These are phyloP conservation scores for Tenthredo distinguenda DNA, from an alignment of 2,888 invertebrate genomes.

Conservation along the genomic window DNA sequence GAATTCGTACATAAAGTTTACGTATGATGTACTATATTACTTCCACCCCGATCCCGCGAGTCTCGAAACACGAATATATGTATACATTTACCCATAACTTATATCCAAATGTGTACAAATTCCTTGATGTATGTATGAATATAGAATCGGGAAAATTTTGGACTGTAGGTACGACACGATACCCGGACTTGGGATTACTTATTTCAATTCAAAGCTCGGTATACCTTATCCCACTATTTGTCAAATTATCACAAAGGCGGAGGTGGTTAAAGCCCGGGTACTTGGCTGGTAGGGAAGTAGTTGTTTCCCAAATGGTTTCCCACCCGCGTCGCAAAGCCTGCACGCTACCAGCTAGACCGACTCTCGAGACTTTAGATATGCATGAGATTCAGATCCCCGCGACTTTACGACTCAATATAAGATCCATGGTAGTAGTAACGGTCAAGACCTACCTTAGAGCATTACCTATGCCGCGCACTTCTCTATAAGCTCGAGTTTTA, in stretches of 20 bases:
- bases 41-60: neutral
- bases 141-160: neutral
- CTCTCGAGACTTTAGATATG: constrained; percentile 61
- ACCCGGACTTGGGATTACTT: neutral
- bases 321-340: constrained; percentile 16
- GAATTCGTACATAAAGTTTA: constrained; percentile 10
- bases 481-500: neutral
- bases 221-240: constrained; percentile 20
- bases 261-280: constrained; percentile 25
- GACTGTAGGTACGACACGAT: neutral
- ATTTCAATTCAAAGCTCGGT: neutral
- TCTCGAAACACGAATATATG: neutral
- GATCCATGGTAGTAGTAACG: constrained; percentile 49
- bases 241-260: constrained; percentile 29
- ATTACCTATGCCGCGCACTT: neutral
- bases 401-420: constrained; percentile 68
- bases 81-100: neutral
- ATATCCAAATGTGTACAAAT: neutral
- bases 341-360: neutral
- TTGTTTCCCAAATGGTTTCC: constrained; percentile 38
- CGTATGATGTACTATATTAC: constrained; percentile 14
- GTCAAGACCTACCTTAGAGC: constrained; percentile 44
- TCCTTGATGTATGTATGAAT: neutral
- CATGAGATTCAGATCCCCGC: constrained; percentile 61
- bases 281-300: constrained; percentile 6